phyloP scores from a whole-genome alignment of 2,113 vertebrate species.

The Sylvilagus bachmani region DNA sequence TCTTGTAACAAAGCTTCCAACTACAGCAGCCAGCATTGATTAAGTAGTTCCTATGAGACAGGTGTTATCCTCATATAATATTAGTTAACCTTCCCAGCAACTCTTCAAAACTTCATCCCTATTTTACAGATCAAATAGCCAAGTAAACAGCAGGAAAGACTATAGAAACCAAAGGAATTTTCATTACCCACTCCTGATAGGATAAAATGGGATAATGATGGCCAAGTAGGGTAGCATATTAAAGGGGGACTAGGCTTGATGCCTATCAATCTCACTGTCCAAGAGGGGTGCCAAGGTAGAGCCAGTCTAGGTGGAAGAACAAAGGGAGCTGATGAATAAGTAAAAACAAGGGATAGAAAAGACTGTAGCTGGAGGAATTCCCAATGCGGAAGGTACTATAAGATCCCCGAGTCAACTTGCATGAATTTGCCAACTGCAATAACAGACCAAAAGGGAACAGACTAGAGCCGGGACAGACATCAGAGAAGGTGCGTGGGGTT shows the following conservation, averaged over 20 bases:
- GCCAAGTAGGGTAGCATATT: background rate
- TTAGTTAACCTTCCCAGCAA: constrained; percentile 15
- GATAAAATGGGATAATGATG: constrained; percentile 25
- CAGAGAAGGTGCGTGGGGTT: background rate
- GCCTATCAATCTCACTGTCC: background rate
- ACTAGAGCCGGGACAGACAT: background rate
- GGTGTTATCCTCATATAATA: constrained; percentile 25
- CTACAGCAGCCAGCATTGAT: constrained; percentile 21
- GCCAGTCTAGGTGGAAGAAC: background rate
- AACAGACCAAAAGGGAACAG: background rate
- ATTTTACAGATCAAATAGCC: constrained; percentile 38
- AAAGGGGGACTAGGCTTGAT: background rate
- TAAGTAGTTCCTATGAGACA: constrained; percentile 20
- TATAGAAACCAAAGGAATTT: constrained; percentile 4
- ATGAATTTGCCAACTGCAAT: background rate
- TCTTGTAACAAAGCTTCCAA: constrained; percentile 12
- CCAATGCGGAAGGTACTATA: background rate
- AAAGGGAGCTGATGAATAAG: background rate
- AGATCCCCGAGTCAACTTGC: background rate
- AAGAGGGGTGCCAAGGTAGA: background rate
- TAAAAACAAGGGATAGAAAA: background rate
- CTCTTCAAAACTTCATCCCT: background rate
- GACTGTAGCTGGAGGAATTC: background rate
- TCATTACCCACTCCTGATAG: background rate
- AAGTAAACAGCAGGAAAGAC: background rate